phyloP scores from a whole-genome alignment of 2,888 invertebrate genomes.

The Ophioninae sp. region DNA sequence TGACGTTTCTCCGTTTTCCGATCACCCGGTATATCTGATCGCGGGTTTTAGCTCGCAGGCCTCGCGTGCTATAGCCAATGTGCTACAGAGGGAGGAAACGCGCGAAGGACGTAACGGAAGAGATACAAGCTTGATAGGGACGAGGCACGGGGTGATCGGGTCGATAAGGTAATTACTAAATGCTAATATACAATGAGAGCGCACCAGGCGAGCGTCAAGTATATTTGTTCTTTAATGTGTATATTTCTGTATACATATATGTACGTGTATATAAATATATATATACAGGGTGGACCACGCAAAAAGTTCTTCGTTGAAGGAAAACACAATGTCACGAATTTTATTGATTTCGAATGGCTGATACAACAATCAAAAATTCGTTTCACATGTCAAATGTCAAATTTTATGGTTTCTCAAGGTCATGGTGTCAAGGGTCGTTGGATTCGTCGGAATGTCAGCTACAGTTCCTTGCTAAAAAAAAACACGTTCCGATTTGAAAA shows the following conservation, averaged over 20 bases:
- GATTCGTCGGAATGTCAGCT: too few relatives aligned
- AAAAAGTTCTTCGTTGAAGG: too few relatives aligned
- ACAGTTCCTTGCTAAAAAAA: too few relatives aligned
- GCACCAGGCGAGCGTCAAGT: conserved; percentile 64
- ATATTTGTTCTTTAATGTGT: conserved; percentile 68
- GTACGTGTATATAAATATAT: neutral
- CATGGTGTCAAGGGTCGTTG: too few relatives aligned
- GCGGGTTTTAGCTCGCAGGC: conserved; percentile 50
- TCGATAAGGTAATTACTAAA: conserved; percentile 79
- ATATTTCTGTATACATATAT: conserved; percentile 44
- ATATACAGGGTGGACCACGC: too few relatives aligned
- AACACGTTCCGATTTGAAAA: too few relatives aligned
- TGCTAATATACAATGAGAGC: conserved; percentile 72
- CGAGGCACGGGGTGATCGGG: conserved; percentile 74
- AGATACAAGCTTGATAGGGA: conserved; percentile 77
- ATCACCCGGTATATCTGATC: conserved; percentile 1
- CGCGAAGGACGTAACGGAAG: conserved; percentile 74
- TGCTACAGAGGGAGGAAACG: conserved; percentile 65
- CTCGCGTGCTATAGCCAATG: conserved; percentile 55
- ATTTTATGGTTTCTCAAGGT: too few relatives aligned
- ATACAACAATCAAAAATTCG: too few relatives aligned
- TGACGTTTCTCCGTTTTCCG: neutral
- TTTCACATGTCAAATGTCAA: too few relatives aligned
- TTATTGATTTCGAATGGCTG: too few relatives aligned
- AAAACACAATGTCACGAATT: too few relatives aligned